Evolutionary conservation across 2,113 vertebrate genomes (phyloP), one percentile per base, ranked within the genome.

Genomic region (Corapipo altera): DNA sequence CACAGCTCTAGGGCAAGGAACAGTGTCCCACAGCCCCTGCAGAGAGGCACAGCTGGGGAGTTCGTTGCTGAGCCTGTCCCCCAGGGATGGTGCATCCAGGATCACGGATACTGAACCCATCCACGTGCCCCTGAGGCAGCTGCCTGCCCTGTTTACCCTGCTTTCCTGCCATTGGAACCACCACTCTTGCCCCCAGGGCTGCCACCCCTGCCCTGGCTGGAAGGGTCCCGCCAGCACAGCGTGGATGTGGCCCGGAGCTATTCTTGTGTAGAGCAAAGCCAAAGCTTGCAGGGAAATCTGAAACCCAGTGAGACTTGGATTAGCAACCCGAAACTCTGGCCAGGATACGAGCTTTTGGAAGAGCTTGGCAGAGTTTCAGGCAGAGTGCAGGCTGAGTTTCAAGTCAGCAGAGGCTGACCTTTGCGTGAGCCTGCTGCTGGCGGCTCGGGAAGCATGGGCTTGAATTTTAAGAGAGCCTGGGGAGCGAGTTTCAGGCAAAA

Each of bases 341-440:
- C 96, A 88, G 95, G 89, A 96, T 88, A 44, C 28, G 32, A 79
- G 88, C 15, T 67, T 71, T 62, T 65, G 95, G 96, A 88, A 93
- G 96, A 90, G 89, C 81, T 73, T 96, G 96, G 96, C 94, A 4
- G 74, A 4, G 87, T 70, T 89, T 96, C 94, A 96, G 91, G 86
- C 73, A 41, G 7, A 86, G 89, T 1, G 10, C 41, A 22, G 96
- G 95, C 94, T 71, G 85, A 2, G 87, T 83, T 94, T 93, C 89
- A 85, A 85, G 85, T 3, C 78, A 95, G 96, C 85, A 23, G 15
- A 43, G 88, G 5, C 20, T 95, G 96, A 97, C 96, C 96, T 97
- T 95, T 93, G 94, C 69, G 19, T 90, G 88, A 97, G 96, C 96
- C 86, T 15, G 21, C 91, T 75, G 92, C 92, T 67, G 83, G 84